Evolutionary conservation across 2,888 invertebrate species (phyloP), one percentile per base, ranked within the genome.

Genomic region (Ligdia adustata): DNA sequence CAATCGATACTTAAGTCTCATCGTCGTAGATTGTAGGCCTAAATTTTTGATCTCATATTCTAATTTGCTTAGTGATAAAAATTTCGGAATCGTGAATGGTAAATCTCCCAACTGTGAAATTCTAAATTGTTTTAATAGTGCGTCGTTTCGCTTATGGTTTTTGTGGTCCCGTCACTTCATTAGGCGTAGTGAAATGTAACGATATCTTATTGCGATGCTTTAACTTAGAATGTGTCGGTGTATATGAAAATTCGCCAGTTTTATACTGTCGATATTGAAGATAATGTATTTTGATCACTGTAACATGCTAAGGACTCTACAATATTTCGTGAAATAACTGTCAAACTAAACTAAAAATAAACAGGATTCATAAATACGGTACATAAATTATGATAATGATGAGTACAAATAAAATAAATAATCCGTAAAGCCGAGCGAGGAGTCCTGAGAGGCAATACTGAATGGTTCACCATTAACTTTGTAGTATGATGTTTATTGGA

Each of bases 31-130:
- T 80, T 77, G 86, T 90, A 89, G 89, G 89, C 89, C 89, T 90
- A 89, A 87, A 81, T 84, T 80, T 87, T 87, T 90, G 90, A 90
- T 90, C 90, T 90, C 90, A 90, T 89, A 88, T 86, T 89, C 89
- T 90, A 82, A 89, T 90, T 89, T 89, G 89, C 88, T 88, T 88
- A 90, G 89, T 85, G 82, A 82, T 88, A 86, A 79, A 86, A 79
- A 75, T 78, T 84, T 87, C 77, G 83, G 82, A 80, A 82, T 79
- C 70, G 76, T 80, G 76, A 82, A 80, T 78, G 79, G 80, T 81
- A 78, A 81, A 79, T 79, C 76, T 80, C 78, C n/a, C 79, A 77
- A 79, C 65, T 74, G 70, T 73, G 72, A 88, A 88, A 88, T 87
- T 88, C 87, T 83, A 88, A 89, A 87, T 88, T 83, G 37, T 72